Conservation (phyloP, 1,140 invertebrate genomes). For the Popillia japonica region DNA sequence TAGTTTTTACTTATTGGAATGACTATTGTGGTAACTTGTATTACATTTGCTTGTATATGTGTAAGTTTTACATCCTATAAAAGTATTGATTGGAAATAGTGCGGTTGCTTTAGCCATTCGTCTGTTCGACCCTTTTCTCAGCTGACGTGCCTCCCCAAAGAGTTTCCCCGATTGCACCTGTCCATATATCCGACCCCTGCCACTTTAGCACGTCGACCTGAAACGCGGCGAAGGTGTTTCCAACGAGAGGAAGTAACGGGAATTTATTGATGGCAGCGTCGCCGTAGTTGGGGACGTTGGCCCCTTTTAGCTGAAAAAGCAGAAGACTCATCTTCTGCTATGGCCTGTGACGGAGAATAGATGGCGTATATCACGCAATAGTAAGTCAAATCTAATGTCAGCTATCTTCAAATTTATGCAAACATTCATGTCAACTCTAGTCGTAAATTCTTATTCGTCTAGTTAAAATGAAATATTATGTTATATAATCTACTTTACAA, state of each 20-base stretch:
- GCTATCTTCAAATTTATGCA: conserved; percentile 58
- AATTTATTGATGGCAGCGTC: conserved; percentile 17
- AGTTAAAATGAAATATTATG: neutral
- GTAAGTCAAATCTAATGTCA: conserved; percentile 52
- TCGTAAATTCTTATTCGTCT: neutral
- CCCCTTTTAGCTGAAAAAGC: conserved; percentile 19
- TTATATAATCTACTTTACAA: no score
- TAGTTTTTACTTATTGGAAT: no score
- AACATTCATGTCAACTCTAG: conserved; percentile 45
- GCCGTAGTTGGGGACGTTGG: conserved; percentile 5
- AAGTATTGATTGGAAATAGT: conserved; percentile 14
- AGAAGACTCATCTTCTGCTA: conserved; percentile 13
- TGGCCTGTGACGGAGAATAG: conserved; percentile 23
- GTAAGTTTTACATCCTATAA: neutral
- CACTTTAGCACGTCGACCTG: conserved; percentile 12
- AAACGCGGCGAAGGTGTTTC: conserved; percentile 6
- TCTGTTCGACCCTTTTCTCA: neutral
- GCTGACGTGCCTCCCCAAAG: neutral
- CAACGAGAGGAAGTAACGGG: neutral
- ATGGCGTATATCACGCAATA: neutral
- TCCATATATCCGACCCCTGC: conserved; percentile 13
- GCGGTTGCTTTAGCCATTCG: neutral
- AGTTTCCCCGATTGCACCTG: conserved; percentile 28
- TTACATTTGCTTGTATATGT: neutral
- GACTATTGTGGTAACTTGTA: neutral